Evolutionary conservation across 2,888 invertebrate species (phyloP).

Genomic region (Pristionchus japonicus): DNA sequence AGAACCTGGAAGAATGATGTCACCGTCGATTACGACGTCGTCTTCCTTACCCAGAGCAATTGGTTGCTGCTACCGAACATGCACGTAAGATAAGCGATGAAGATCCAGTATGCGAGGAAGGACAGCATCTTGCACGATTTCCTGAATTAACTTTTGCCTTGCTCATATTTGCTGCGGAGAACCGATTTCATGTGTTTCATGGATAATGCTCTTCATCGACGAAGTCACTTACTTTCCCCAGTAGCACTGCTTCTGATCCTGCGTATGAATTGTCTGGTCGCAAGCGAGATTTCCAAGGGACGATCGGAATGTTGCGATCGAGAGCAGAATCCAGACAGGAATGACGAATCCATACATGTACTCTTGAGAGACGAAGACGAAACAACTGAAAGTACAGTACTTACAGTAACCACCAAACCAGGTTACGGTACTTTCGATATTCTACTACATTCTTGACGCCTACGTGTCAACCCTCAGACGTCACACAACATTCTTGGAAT

Average conservation of each 20-base stretch:
- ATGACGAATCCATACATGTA: constrained; percentile 64
- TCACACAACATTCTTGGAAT: background rate
- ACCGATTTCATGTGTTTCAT: background rate
- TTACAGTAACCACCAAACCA: too few species aligned
- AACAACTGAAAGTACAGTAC: constrained; percentile 54
- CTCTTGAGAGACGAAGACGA: constrained; percentile 55
- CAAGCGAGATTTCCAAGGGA: constrained; percentile 45
- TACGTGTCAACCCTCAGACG: background rate
- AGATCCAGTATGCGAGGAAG: constrained; percentile 46
- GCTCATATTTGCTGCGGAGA: background rate
- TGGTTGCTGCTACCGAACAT: constrained; percentile 47
- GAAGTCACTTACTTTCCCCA: constrained; percentile 43
- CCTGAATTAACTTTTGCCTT: background rate
- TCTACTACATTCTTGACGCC: background rate
- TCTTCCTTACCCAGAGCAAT: constrained; percentile 1
- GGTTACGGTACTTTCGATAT: background rate
- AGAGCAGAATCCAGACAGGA: constrained; percentile 50
- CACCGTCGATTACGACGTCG: background rate
- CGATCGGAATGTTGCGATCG: constrained; percentile 20
- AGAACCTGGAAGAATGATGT: constrained; percentile 5
- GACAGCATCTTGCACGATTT: constrained; percentile 48
- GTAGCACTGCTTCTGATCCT: constrained; percentile 38
- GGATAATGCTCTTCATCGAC: background rate
- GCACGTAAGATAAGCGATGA: constrained; percentile 46
- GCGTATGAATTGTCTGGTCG: background rate